Percentiles rank a stretch among this genome's conserved stretches.
Conservation (phyloP, 2,797 vertebrate species). For the Scomberomorus guttatus region DNA sequence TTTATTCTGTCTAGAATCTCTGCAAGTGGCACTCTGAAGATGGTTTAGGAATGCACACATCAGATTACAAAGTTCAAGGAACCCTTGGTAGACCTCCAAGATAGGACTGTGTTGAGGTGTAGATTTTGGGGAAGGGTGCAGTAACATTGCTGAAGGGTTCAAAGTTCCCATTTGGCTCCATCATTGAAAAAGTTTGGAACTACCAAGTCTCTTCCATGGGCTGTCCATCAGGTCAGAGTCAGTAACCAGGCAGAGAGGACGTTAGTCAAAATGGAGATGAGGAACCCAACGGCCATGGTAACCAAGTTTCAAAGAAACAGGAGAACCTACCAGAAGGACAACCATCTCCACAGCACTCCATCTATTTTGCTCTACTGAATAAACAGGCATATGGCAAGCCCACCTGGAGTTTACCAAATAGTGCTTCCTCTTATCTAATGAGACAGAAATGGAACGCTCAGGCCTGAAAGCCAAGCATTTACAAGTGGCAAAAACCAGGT, state of each 20-base stretch:
- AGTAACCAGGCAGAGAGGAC: neutral
- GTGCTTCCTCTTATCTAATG: slow-evolving; percentile 41
- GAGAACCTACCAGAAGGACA: slow-evolving; percentile 45
- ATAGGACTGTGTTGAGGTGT: neutral
- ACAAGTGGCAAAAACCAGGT: slow-evolving; percentile 41
- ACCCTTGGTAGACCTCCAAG: neutral
- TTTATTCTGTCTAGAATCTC: neutral
- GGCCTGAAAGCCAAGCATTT: slow-evolving; percentile 29
- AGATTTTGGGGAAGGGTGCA: neutral
- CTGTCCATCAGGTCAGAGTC: slow-evolving; percentile 20
- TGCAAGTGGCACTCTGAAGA: neutral
- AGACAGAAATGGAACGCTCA: slow-evolving; percentile 43
- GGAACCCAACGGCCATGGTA: neutral
- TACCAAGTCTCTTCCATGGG: neutral
- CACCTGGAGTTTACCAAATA: slow-evolving; percentile 58
- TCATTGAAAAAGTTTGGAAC: neutral
- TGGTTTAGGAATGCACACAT: neutral
- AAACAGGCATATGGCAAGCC: slow-evolving; percentile 53
- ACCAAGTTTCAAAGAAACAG: slow-evolving; percentile 22
- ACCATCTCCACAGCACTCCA: slow-evolving; percentile 13
- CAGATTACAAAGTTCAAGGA: neutral
- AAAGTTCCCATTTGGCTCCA: neutral
- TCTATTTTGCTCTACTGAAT: slow-evolving; percentile 34
- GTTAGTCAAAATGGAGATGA: slow-evolving; percentile 13
- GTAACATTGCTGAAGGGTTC: neutral